Conservation (phyloP, 2,113 vertebrate genomes). For the Erinaceus europaeus region DNA sequence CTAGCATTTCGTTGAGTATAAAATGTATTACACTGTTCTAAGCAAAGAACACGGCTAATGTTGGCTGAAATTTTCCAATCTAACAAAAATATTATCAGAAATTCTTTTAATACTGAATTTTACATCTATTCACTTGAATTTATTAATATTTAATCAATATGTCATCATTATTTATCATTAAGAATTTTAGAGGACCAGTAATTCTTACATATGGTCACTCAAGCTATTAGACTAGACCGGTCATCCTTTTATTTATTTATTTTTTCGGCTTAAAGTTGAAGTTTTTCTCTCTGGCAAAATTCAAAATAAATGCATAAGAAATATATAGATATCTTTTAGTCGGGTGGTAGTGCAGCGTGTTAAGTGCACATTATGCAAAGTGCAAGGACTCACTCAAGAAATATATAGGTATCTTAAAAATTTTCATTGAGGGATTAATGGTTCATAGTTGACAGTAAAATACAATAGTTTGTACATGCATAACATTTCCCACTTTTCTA, state of each 20-base stretch:
- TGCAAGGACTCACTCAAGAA: too few relatives aligned
- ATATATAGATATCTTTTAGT: constrained; percentile 34
- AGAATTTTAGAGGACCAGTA: neutral
- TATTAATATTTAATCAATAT: neutral
- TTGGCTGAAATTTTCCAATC: constrained; percentile 63
- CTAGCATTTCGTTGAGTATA: constrained; percentile 31
- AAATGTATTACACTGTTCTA: constrained; percentile 31
- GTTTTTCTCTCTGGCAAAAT: constrained; percentile 52
- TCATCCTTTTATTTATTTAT: constrained; percentile 25
- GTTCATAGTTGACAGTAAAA: too few relatives aligned
- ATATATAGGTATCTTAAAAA: too few relatives aligned
- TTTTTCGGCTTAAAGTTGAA: too few relatives aligned
- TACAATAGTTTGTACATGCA: too few relatives aligned
- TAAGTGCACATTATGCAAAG: too few relatives aligned
- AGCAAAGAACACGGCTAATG: constrained; percentile 52
- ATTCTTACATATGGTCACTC: neutral
- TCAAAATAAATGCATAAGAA: constrained; percentile 13
- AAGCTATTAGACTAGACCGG: neutral
- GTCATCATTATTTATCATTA: neutral
- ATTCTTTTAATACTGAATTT: constrained; percentile 67
- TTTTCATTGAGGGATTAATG: too few relatives aligned
- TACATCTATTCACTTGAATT: constrained; percentile 59
- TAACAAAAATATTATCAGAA: constrained; percentile 51
- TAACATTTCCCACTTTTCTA: too few relatives aligned
- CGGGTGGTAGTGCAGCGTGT: too few relatives aligned